Evolutionary conservation across 1,140 invertebrate species (phyloP).

Genomic region (Atta colombica): DNA sequence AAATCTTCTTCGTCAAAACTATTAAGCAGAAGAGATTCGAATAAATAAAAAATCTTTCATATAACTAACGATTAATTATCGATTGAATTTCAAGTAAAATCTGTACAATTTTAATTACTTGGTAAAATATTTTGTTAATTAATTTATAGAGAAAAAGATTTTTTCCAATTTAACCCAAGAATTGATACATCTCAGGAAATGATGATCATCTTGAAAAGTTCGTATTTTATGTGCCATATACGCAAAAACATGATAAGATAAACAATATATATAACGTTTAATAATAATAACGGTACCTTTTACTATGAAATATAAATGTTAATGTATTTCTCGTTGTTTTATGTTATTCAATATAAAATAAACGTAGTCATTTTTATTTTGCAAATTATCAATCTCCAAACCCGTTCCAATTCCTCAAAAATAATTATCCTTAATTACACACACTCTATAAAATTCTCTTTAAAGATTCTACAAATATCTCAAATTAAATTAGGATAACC

Average conservation of each 20-base stretch:
- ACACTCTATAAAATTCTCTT: background rate
- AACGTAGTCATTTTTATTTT: background rate
- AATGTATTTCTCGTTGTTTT: background rate
- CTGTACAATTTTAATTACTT: background rate
- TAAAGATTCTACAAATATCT: background rate
- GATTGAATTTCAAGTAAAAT: background rate
- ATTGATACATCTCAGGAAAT: background rate
- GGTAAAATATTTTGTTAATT: background rate
- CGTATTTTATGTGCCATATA: background rate
- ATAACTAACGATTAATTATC: background rate
- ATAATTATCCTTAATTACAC: background rate
- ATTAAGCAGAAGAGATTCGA: background rate
- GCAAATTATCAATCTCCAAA: background rate
- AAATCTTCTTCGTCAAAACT: background rate
- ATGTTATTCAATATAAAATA: conserved; percentile 1
- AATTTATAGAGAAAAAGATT: background rate
- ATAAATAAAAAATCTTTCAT: background rate
- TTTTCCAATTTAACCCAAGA: background rate
- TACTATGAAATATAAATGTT: background rate
- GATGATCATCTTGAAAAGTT: background rate
- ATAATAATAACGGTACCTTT: background rate
- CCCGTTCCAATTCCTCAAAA: background rate
- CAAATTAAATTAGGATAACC: background rate
- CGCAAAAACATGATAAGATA: background rate
- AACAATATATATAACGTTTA: conserved; percentile 1